These are phyloP conservation scores for Orussus abietinus DNA, from an alignment of 1,140 invertebrate species.

Conservation along the genomic window DNA sequence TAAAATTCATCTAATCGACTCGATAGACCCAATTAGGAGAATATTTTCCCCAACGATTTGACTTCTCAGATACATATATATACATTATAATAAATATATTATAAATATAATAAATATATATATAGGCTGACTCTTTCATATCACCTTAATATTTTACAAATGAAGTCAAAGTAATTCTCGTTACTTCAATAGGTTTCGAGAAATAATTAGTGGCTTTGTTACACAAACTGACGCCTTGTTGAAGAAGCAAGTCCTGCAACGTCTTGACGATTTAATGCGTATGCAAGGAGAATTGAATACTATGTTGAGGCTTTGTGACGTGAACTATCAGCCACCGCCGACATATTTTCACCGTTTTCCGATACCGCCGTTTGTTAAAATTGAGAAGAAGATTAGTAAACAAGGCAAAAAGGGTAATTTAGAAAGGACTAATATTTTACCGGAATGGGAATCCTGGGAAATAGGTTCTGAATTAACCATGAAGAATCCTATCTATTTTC, in stretches of 20 bases:
- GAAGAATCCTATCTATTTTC: slow-evolving; percentile 47
- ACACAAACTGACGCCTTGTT: slow-evolving; percentile 58
- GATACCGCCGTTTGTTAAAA: slow-evolving; percentile 34
- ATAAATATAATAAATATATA: too few species aligned
- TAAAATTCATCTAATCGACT: too few species aligned
- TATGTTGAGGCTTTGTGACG: slow-evolving; percentile 46
- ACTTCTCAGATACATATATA: too few species aligned
- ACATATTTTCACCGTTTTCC: slow-evolving; percentile 54
- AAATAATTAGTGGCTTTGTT: slow-evolving; percentile 77
- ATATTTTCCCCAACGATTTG: too few species aligned
- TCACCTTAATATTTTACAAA: background rate
- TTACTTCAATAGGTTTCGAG: slow-evolving; percentile 68
- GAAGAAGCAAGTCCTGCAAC: slow-evolving; percentile 55
- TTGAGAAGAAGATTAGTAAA: slow-evolving; percentile 36
- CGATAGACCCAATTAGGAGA: too few species aligned
- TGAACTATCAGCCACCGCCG: slow-evolving; percentile 60
- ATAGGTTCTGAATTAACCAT: slow-evolving; percentile 35
- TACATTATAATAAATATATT: too few species aligned
- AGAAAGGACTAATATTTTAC: slow-evolving; percentile 22
- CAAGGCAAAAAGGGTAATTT: slow-evolving; percentile 33
- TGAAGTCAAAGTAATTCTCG: too few species aligned
- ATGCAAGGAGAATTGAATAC: slow-evolving; percentile 54
- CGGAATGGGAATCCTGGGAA: slow-evolving; percentile 39
- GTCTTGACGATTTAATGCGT: slow-evolving; percentile 59
- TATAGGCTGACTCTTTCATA: background rate